Evolutionary conservation across 2,888 invertebrate species (phyloP), one percentile per base, ranked within the genome.

Genomic region (Cosmopolites sordidus): DNA sequence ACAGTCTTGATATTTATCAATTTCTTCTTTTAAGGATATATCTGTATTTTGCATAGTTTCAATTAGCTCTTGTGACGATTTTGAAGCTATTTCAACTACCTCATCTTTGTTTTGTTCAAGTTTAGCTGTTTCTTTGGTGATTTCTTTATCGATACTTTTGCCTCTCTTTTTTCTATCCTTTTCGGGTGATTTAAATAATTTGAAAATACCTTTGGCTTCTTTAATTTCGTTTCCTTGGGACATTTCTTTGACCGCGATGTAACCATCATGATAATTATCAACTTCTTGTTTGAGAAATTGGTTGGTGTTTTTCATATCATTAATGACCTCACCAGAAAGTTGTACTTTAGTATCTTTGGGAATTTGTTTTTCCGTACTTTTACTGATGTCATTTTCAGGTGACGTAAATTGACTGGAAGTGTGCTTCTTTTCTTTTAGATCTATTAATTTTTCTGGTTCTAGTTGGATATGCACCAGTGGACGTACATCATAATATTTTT

Each of bases 401-500:
- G 22, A 22, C 8, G 3, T 22, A 11, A n/a, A n/a, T n/a, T n/a
- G n/a, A n/a, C n/a, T n/a, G n/a, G n/a, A n/a, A n/a, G n/a, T 9
- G 33, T 6, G 5, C 8, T 11, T 33, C 12, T n/a, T 2, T 30
- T 12, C 11, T 33, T 37, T 43, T 38, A 14, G 30, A 58, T 58
- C 43, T 57, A 17, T 15, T 1, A 40, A 15, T 15, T 43, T 48
- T 48, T 42, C 30, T 37, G 41, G 41, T 11, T n/a, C n/a, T n/a
- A n/a, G n/a, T n/a, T n/a, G n/a, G n/a, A n/a, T n/a, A n/a, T n/a
- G n/a, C n/a, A n/a, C n/a, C n/a, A n/a, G n/a, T n/a, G 22, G 22
- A 5, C 50, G 22, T 12, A 56, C 60, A 49, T 64, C 62, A 30
- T 63, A 55, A 33, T 61, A 63, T 9, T 51, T 44, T 33, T 61